A percentile compares a stretch with the other conserved stretches of the same genome.
Conservation (phyloP, 2,797 vertebrate genomes). For the Gobio occitaniae region DNA sequence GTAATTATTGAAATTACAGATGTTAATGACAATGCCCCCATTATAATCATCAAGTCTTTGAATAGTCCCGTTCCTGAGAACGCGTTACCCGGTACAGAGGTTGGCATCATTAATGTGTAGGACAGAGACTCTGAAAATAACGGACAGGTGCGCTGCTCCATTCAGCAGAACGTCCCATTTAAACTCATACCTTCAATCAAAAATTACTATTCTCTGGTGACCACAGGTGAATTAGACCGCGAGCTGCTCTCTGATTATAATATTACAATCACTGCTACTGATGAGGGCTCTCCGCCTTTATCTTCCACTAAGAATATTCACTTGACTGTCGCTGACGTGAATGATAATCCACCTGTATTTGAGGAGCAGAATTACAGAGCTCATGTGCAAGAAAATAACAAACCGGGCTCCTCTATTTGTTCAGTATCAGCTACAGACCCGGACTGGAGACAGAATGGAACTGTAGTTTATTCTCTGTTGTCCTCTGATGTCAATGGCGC, state of each 20-base stretch:
- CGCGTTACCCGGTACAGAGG: no score
- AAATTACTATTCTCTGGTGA: background rate
- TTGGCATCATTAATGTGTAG: constrained; percentile 59
- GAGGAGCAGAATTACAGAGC: no score
- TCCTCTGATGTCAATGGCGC: constrained; percentile 67
- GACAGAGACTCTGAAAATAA: constrained; percentile 61
- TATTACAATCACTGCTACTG: constrained; percentile 40
- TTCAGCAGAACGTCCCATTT: constrained; percentile 25
- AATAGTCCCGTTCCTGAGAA: constrained; percentile 64
- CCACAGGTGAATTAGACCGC: constrained; percentile 30
- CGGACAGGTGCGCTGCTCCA: constrained; percentile 38
- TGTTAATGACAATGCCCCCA: constrained; percentile 76
- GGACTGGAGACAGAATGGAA: constrained; percentile 48
- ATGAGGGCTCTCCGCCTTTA: background rate
- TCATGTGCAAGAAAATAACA: no score
- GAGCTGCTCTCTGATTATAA: constrained; percentile 41
- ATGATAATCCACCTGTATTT: no score
- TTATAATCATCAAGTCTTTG: constrained; percentile 68
- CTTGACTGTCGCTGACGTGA: no score
- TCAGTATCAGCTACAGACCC: constrained; percentile 69
- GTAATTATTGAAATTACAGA: constrained; percentile 70
- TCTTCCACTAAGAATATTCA: no score
- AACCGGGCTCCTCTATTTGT: constrained; percentile 42
- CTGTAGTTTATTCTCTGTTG: background rate
- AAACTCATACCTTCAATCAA: no score